Evolutionary conservation across 2,888 invertebrate genomes (phyloP).

Genomic region (Euplexia lucipara): DNA sequence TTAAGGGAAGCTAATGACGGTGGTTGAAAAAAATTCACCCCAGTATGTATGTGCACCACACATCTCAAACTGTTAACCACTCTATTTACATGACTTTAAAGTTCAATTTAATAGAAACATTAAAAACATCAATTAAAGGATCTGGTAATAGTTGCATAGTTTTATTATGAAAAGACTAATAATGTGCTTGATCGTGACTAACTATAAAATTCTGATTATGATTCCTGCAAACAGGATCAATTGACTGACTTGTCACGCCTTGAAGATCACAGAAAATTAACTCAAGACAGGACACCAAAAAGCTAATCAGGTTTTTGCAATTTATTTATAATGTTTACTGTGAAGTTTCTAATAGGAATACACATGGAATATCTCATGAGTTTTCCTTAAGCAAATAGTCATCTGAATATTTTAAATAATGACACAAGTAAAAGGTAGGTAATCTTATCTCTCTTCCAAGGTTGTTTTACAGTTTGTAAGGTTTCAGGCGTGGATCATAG

Average conservation of each 20-base stretch:
- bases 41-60: no score
- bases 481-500: constrained; percentile 50
- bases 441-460: constrained; percentile 71
- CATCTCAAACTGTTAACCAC: no score
- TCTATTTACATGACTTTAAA: no score
- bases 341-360: not conserved
- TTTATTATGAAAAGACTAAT: not conserved
- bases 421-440: constrained; percentile 40
- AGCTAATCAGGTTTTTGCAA: not conserved
- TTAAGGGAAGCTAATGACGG: no score
- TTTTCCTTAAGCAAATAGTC: constrained; percentile 46
- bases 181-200: no score
- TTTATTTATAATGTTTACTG: not conserved
- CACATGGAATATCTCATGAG: constrained; percentile 1
- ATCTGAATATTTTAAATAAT: constrained; percentile 38
- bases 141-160: not conserved
- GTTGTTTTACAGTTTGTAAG: constrained; percentile 61
- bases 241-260: not conserved
- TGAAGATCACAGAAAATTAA: not conserved
- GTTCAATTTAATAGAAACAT: no score
- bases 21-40: no score
- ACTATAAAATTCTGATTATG: no score
- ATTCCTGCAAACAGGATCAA: not conserved
- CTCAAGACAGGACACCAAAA: not conserved
- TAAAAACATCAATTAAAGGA: not conserved